Base-by-base conservation (phyloP, 1,140 invertebrate species). In the Drosophila littoralis region DNA sequence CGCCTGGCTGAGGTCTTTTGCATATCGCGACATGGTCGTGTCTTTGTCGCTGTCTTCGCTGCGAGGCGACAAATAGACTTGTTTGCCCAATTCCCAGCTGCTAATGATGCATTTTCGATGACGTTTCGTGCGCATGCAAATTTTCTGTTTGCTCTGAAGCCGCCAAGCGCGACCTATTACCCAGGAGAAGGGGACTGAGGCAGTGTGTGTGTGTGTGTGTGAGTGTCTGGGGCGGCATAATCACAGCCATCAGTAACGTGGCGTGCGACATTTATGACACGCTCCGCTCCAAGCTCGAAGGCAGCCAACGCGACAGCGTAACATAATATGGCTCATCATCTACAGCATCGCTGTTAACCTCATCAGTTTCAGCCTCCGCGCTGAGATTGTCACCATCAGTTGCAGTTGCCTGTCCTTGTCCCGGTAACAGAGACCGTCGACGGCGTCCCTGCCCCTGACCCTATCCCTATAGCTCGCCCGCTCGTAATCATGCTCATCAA, bases 101-200 rank as follows among this genome's bases (percentile, higher is more conserved):
- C 83, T 88, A 88, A 86, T 86, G 83, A 86, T 86, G 83, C 83
- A 86, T 86, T 86, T 88, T 86, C 73, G 83, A 83, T 86, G 83
- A 77, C 72, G 69, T 81, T 83, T 79, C 76, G 76, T 79, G 83
- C 68, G 54, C 76, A 86, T 86, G 76, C 76, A 82, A 88, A 86
- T 86, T 80, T 76, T n/a, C 63, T 51, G 50, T 69, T 59, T 70
- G 66, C 36, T 15, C 48, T 7, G 42, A n/a, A 13, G 22, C 55
- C 60, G 46, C 74, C 68, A 50, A 66, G 78, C 78, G 66, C 58
- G 77, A 65, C 69, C 17, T 63, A 81, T 75, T 69, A 72, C 57
- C 51, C 51, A 59, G 4, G 13, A 36, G 35, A n/a, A 33, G 9
- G 33, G 12, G 48, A 2, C 22, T 6, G 60, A 17, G 2, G 33